Conservation (phyloP, 2,888 invertebrate species). For the Brachyopa scutellaris region DNA sequence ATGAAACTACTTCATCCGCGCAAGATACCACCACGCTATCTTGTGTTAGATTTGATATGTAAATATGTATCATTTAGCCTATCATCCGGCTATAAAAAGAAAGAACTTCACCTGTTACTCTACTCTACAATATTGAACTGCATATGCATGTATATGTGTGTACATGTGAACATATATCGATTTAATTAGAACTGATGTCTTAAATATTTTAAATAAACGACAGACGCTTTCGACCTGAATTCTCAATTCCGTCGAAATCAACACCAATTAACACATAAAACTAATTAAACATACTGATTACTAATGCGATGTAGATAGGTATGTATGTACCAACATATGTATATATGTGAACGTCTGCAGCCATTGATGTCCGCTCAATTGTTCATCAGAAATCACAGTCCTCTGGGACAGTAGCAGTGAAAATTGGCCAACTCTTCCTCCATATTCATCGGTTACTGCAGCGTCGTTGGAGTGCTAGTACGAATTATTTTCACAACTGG, state of each 20-base stretch:
- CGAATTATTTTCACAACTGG: constrained; percentile 23
- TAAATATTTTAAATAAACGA: constrained; percentile 28
- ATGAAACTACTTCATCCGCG: no score
- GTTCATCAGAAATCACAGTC: constrained; percentile 34
- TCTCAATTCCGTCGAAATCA: constrained; percentile 45
- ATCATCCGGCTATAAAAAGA: not conserved
- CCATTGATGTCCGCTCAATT: no score
- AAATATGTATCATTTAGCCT: no score
- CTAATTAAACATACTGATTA: constrained; percentile 60
- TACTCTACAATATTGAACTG: constrained; percentile 14
- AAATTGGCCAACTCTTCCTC: constrained; percentile 63
- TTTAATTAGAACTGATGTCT: constrained; percentile 34
- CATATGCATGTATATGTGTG: no score
- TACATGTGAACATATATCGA: no score
- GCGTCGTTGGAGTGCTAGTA: constrained; percentile 1
- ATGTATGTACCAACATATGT: no score
- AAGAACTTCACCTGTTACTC: constrained; percentile 9
- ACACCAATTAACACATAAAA: constrained; percentile 63
- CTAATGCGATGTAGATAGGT: constrained; percentile 29
- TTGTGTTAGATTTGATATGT: no score
- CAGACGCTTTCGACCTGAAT: constrained; percentile 60
- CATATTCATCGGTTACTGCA: constrained; percentile 15
- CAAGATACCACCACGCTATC: no score
- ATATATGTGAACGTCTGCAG: not conserved
- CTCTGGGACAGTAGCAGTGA: constrained; percentile 37